A percentile compares a stretch with the other conserved stretches of the same genome.
phyloP scores from a whole-genome alignment of 1,140 invertebrate species.

The Drosophila pseudoananassae region DNA sequence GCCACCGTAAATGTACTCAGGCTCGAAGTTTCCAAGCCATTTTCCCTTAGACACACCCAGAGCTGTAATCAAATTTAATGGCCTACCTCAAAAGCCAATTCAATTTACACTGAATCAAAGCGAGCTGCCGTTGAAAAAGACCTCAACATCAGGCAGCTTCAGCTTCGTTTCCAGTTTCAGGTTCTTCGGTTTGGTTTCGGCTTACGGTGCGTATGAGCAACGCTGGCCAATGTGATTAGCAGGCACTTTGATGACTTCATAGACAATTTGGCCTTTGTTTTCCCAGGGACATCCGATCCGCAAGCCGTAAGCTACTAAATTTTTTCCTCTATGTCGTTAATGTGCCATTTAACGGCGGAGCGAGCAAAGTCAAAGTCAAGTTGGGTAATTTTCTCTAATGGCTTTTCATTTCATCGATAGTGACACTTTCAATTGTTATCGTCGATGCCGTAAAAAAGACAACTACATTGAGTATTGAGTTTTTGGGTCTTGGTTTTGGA shows the following conservation, averaged over 20 bases:
- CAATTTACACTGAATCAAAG: slow-evolving; percentile 65
- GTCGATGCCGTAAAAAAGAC: slow-evolving; percentile 71
- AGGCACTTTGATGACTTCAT: slow-evolving; percentile 73
- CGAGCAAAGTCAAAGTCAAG: slow-evolving; percentile 65
- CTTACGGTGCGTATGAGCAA: slow-evolving; percentile 58
- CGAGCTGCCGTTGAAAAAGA: slow-evolving; percentile 14
- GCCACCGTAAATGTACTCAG: slow-evolving; percentile 9
- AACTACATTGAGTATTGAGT: slow-evolving; percentile 42
- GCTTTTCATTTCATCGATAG: slow-evolving; percentile 80
- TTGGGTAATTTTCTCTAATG: slow-evolving; percentile 80
- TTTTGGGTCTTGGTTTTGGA: background rate
- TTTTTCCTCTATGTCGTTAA: slow-evolving; percentile 35
- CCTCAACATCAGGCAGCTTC: background rate
- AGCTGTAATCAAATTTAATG: slow-evolving; percentile 56
- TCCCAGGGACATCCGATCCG: background rate
- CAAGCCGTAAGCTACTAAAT: slow-evolving; percentile 16
- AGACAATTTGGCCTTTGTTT: slow-evolving; percentile 49
- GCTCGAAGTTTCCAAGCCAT: slow-evolving; percentile 12
- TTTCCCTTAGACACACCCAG: slow-evolving; percentile 29
- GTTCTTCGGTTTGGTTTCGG: slow-evolving; percentile 12
- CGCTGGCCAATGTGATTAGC: slow-evolving; percentile 69
- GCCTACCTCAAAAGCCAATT: slow-evolving; percentile 60
- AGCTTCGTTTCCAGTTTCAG: background rate
- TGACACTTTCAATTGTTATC: slow-evolving; percentile 82
- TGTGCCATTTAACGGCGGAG: slow-evolving; percentile 63